These are phyloP conservation scores for Lasioglossum leucozonium DNA, from an alignment of 2,888 invertebrate species.

Conservation along the genomic window DNA sequence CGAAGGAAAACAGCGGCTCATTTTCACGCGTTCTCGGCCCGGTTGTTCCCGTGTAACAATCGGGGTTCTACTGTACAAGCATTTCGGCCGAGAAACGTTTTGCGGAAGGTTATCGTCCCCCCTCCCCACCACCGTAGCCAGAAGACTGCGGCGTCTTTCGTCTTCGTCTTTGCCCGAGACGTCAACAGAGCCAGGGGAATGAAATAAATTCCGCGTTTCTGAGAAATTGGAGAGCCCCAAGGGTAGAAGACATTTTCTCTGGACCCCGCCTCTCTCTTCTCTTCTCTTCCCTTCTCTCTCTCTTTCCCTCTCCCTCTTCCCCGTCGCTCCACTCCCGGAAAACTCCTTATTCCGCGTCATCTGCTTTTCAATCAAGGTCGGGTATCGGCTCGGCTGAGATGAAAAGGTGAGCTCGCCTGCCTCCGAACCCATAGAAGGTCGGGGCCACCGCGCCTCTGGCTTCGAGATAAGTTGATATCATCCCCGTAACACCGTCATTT, in stretches of 20 bases:
- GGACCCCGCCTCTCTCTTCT: conserved; percentile 35
- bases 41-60: conserved; percentile 1
- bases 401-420: conserved; percentile 65
- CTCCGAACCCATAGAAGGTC: conserved; percentile 51
- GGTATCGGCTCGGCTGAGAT: conserved; percentile 69
- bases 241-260: conserved; percentile 75
- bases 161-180: conserved; percentile 59
- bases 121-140: conserved; percentile 15
- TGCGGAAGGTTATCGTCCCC: conserved; percentile 56
- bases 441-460: conserved; percentile 57
- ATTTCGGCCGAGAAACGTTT: conserved; percentile 44
- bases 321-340: conserved; percentile 53
- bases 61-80: conserved; percentile 23
- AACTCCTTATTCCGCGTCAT: conserved; percentile 78
- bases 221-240: conserved; percentile 75
- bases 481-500: conserved; percentile 53
- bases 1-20: neutral
- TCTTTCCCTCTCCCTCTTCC: neutral
- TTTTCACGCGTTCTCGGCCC: neutral
- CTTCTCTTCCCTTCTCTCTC: neutral
- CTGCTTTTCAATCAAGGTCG: conserved; percentile 79
- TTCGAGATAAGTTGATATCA: conserved; percentile 71
- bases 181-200: conserved; percentile 68
- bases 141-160: conserved; percentile 21
- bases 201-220: conserved; percentile 78